These are phyloP conservation scores for Odocoileus virginianus DNA, from an alignment of 2,113 vertebrate genomes.

Conservation along the genomic window DNA sequence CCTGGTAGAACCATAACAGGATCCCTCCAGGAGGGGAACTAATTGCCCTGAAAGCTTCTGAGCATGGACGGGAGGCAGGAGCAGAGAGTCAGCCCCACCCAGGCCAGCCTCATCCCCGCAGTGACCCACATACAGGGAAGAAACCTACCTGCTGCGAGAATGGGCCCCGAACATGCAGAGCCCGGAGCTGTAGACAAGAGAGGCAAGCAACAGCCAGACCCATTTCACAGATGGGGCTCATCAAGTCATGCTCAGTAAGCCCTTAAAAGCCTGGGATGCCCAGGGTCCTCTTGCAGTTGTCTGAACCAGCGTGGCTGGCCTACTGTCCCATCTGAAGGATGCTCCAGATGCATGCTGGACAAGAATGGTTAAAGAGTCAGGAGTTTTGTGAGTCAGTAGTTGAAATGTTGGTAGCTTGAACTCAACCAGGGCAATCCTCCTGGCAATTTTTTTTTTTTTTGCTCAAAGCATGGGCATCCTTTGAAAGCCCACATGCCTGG, in stretches of 20 bases:
- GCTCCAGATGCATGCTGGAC: rapidly evolving
- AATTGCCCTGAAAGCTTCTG: background rate
- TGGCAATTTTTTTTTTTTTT: background rate
- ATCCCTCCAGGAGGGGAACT: background rate
- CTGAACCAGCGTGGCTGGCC: background rate
- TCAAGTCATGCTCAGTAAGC: background rate
- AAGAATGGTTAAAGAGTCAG: background rate
- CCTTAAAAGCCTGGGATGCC: rapidly evolving
- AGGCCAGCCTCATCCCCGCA: background rate
- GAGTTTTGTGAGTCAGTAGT: background rate
- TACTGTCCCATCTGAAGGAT: background rate
- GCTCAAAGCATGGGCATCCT: rapidly evolving
- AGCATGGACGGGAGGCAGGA: rapidly evolving
- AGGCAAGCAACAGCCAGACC: background rate
- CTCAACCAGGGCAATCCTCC: background rate
- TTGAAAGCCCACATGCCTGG: background rate
- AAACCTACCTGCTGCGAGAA: background rate
- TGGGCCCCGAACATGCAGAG: rapidly evolving
- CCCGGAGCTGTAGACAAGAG: no score
- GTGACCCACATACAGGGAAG: background rate
- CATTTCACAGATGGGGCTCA: background rate
- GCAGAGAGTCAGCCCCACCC: background rate
- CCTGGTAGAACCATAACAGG: background rate
- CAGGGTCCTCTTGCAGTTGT: background rate
- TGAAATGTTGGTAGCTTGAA: background rate